These are phyloP conservation scores for Hozukius guyotensis DNA, from an alignment of 2,797 vertebrate species.

Conservation along the genomic window DNA sequence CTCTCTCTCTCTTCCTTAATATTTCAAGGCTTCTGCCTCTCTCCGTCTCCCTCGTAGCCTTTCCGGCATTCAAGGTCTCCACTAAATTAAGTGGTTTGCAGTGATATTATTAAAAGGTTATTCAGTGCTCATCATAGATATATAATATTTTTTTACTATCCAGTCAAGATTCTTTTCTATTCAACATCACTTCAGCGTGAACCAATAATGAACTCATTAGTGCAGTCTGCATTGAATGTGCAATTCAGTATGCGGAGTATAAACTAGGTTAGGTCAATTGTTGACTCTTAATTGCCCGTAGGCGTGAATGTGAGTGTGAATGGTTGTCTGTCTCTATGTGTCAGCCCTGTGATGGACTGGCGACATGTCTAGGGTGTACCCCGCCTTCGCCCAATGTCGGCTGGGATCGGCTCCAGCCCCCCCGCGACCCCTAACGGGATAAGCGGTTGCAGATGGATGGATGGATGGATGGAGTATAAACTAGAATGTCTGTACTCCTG, in stretches of 20 bases:
- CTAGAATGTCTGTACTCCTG: not conserved
- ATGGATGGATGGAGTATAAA: not conserved
- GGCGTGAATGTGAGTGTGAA: no score
- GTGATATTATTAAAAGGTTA: slow-evolving; percentile 34
- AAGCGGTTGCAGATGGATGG: no score
- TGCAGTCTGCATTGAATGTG: not conserved
- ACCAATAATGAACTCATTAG: not conserved
- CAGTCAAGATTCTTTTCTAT: not conserved
- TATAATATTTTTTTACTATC: slow-evolving; percentile 5
- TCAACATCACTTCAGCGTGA: not conserved
- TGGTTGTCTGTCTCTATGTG: no score
- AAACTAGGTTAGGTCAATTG: no score
- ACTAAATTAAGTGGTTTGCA: slow-evolving; percentile 24
- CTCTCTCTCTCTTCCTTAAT: slow-evolving; percentile 18
- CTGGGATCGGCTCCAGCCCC: no score
- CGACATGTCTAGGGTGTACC: no score
- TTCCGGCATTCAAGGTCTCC: slow-evolving; percentile 11
- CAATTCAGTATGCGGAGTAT: not conserved
- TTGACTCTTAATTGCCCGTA: no score
- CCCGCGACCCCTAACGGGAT: no score
- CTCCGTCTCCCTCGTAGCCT: not conserved
- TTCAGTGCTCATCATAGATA: slow-evolving; percentile 1
- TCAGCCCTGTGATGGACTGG: no score
- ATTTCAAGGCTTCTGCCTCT: slow-evolving; percentile 40
- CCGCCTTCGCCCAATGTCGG: no score